Base-by-base conservation (phyloP, 1,140 invertebrate genomes). In the Psilanteris sp. region DNA sequence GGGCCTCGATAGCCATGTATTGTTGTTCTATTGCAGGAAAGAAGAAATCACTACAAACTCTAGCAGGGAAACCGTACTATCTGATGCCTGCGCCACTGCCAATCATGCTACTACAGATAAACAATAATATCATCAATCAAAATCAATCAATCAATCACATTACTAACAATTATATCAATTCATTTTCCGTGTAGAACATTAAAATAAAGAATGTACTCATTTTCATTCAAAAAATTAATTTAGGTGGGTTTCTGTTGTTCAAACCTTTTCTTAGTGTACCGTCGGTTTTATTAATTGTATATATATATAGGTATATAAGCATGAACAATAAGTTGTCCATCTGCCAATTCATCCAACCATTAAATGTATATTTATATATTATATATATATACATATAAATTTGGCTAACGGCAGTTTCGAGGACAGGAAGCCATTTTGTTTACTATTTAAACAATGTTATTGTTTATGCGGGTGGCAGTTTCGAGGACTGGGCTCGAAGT, bases 11-110 rank as follows among this genome's bases (percentile, higher is more conserved):
- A 67, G 81, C 82, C 79, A 85, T 85, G 81, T 85, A 87, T 85
- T 81, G 57, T 87, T 87, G 46, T 87, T 86, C 67, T 87, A 83
- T 87, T 87, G 52, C 85, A 87, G 86, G 86, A 84, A 86, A 82
- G 84, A 87, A 81, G 85, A 86, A 79, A 81, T 87, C 82, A 77
- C 85, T 72, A 85, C 83, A 84, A 85, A 87, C 75, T 87, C 83
- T 87, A 87, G 86, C 86, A 87, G 79, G 81, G 85, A 87, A 81
- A 87, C 85, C 66, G 81, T 87, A 75, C 82, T 87, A 83, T 86
- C 84, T 75, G 83, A 87, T 77, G 82, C 79, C 80, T 62, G 57
- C 44, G 83, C 83, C 66, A 86, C 83, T 85, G 83, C 79, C 83
- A 87, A 83, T 81, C 79, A 85, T 85, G 81, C 75, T 54, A 34